Conservation (phyloP, 2,888 invertebrate species). For the Selenia dentaria region DNA sequence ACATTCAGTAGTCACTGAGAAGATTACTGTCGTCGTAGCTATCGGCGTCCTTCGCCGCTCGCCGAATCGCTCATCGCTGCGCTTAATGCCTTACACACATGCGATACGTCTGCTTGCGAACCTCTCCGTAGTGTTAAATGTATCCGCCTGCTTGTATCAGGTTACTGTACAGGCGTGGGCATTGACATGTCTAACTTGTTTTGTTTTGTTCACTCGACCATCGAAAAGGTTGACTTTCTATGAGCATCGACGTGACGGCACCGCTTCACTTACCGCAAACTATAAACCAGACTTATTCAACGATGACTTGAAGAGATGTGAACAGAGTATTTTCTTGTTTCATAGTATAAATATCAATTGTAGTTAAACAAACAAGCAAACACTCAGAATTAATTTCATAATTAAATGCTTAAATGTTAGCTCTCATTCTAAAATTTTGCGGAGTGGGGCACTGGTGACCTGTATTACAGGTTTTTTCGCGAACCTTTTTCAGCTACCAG, state of each 20-base stretch:
- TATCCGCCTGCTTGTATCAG: slow-evolving; percentile 78
- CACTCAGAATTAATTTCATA: too few species aligned
- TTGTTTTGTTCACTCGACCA: slow-evolving; percentile 77
- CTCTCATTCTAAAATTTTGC: too few species aligned
- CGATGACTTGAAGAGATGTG: slow-evolving; percentile 54
- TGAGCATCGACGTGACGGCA: slow-evolving; percentile 74
- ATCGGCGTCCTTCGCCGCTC: slow-evolving; percentile 50
- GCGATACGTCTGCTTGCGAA: slow-evolving; percentile 57
- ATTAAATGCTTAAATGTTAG: too few species aligned
- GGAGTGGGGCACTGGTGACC: too few species aligned
- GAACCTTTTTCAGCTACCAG: too few species aligned
- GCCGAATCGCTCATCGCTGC: slow-evolving; percentile 57
- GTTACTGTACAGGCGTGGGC: slow-evolving; percentile 84
- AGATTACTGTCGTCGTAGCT: slow-evolving; percentile 58
- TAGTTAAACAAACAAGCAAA: too few species aligned
- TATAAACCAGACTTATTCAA: slow-evolving; percentile 67
- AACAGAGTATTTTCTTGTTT: slow-evolving; percentile 41
- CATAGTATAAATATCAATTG: slow-evolving; percentile 34
- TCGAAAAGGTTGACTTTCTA: slow-evolving; percentile 79
- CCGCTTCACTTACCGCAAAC: slow-evolving; percentile 68
- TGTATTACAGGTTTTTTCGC: too few species aligned
- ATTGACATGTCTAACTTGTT: slow-evolving; percentile 82
- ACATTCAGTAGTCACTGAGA: slow-evolving; percentile 60
- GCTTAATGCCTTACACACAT: slow-evolving; percentile 52
- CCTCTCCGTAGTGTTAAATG: slow-evolving; percentile 78